Percentiles rank a stretch among this genome's conserved stretches.
Conservation (phyloP, 1,140 invertebrate genomes). For the Drosophila gunungcola region DNA sequence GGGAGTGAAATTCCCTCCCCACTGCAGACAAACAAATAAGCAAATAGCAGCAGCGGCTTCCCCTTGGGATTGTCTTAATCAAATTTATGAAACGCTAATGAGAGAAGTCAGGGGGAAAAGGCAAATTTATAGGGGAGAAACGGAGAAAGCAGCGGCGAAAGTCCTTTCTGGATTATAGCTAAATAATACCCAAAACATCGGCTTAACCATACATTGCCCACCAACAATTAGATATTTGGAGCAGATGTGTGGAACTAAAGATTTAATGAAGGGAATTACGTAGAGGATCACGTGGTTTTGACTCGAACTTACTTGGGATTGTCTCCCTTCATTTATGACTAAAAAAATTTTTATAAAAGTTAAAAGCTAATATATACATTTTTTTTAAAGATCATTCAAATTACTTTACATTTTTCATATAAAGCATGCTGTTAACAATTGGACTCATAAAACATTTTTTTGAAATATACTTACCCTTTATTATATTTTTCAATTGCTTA, state of each 20-base stretch:
- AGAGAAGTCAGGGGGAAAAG: constrained; percentile 48
- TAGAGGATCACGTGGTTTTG: constrained; percentile 3
- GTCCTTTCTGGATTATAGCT: constrained; percentile 61
- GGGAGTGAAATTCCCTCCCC: constrained; percentile 34
- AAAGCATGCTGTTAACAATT: too few species aligned
- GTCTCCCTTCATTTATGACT: not conserved
- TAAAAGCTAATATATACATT: too few species aligned
- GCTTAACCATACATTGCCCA: constrained; percentile 45
- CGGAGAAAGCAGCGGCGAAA: constrained; percentile 2
- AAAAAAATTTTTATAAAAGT: too few species aligned
- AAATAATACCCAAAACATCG: constrained; percentile 74
- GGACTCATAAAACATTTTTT: too few species aligned
- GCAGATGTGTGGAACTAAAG: constrained; percentile 29
- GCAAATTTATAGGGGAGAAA: constrained; percentile 3
- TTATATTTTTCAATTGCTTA: too few species aligned
- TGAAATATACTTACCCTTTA: too few species aligned
- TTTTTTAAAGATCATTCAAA: too few species aligned
- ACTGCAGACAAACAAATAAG: constrained; percentile 43
- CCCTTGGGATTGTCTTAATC: constrained; percentile 80
- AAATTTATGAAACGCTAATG: constrained; percentile 83
- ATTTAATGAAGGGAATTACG: constrained; percentile 30
- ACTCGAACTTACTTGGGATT: not conserved
- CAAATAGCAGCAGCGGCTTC: constrained; percentile 50
- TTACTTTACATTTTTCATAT: too few species aligned
- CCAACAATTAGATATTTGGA: constrained; percentile 30